Conservation (phyloP, 2,888 invertebrate species). For the Elysia crispata region DNA sequence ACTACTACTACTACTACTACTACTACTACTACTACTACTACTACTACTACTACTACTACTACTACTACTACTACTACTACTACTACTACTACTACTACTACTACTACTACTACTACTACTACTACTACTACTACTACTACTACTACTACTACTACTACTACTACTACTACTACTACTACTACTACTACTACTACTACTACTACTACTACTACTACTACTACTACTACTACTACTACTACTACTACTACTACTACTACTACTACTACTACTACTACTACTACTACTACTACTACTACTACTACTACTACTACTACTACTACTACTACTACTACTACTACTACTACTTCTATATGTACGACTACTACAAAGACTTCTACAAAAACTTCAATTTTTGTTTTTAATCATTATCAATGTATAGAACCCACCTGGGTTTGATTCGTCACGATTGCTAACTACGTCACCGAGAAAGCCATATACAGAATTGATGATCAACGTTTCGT, state of each 20-base stretch:
- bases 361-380: not conserved
- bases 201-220: slow-evolving; percentile 1
- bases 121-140: slow-evolving; percentile 25
- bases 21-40: slow-evolving; percentile 16
- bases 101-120: slow-evolving; percentile 26
- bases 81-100: slow-evolving; percentile 32
- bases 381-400: too few species aligned
- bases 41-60: slow-evolving; percentile 25
- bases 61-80: slow-evolving; percentile 34
- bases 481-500: too few species aligned
- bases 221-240: slow-evolving; percentile 34
- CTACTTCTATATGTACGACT: too few species aligned
- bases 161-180: slow-evolving; percentile 30
- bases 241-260: slow-evolving; percentile 34
- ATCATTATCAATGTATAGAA: too few species aligned
- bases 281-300: slow-evolving; percentile 35
- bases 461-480: too few species aligned
- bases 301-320: slow-evolving; percentile 36
- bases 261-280: slow-evolving; percentile 31
- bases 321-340: slow-evolving; percentile 35
- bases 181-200: slow-evolving; percentile 6
- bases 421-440: too few species aligned
- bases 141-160: slow-evolving; percentile 31
- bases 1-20: not conserved
- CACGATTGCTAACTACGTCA: too few species aligned